Evolutionary conservation across 2,113 vertebrate genomes (phyloP).

Genomic region (Grallaria varia): DNA sequence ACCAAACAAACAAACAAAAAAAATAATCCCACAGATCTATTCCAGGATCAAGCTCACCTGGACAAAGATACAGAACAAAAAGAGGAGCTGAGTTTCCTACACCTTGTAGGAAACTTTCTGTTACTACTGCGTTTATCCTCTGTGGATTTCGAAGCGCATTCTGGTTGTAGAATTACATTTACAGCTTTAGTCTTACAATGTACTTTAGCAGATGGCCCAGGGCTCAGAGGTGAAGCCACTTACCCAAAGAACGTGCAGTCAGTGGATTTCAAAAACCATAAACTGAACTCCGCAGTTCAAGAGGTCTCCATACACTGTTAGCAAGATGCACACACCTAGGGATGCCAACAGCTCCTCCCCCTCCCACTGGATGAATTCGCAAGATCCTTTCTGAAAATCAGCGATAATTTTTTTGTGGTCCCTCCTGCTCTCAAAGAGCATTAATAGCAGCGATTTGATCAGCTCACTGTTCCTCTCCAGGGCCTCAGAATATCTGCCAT

Average conservation of each 20-base stretch:
- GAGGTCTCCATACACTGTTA: not conserved
- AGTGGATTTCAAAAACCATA: not conserved
- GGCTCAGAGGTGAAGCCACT: not conserved
- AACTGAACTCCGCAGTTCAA: not conserved
- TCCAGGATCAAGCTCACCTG: not conserved
- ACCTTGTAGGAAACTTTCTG: not conserved
- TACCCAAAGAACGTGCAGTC: not conserved
- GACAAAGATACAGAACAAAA: not conserved
- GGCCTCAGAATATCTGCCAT: accelerated
- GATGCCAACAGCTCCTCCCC: not conserved
- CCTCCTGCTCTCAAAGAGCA: not conserved
- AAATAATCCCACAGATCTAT: not conserved
- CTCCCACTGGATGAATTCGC: not conserved
- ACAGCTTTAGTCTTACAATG: not conserved
- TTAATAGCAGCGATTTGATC: not conserved
- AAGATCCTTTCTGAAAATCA: not conserved
- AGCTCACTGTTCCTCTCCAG: not conserved
- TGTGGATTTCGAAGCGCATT: not conserved
- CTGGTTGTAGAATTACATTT: not conserved
- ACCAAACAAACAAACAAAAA: not conserved
- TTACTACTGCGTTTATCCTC: not conserved
- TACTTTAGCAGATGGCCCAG: not conserved
- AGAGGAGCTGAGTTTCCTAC: not conserved
- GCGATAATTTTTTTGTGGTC: not conserved
- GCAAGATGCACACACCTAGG: not conserved